Evolutionary conservation across 2,113 vertebrate genomes (phyloP), one percentile per base, ranked within the genome.

Genomic region (Mugil cephalus): DNA sequence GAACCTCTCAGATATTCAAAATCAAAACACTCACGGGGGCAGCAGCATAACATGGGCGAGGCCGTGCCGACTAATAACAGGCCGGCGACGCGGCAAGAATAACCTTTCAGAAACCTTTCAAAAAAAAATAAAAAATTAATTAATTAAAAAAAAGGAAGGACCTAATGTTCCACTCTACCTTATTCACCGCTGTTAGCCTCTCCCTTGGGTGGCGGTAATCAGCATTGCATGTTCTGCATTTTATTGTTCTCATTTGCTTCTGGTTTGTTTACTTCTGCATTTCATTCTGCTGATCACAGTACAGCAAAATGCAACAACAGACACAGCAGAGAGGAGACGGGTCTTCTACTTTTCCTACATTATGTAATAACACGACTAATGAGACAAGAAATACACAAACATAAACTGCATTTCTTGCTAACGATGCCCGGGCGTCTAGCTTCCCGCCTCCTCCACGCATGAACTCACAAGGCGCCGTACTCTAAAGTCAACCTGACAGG

Each of bases 51-150:
- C 79, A 79, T 36, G 79, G 85, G 73, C 9, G 54, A 81, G 86
- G 79, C 68, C 4, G 6, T 7, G 43, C 30, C 1, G 56, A 42
- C 43, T 87, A 84, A 87, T 79, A 48, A 82, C 80, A 84, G 67
- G 58, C 69, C 69, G 47, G 48, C 62, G 47, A 47, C 42, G 10
- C 34, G 9, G 59, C 67, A 17, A 59, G 53, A 80, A 76, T 42
- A 87, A 73, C 36, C 42, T 59, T 48, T 59, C n/a, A n/a, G 66
- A 78, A 55, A 34, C 21, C 17, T 53, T 50, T 75, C 36, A 10
- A 52, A 4, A 75, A 64, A 30, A 30, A n/a, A n/a, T n/a, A n/a
- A 30, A 30, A 30, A 2, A 30, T 30, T 30, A 30, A 30, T 3
- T 30, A 30, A 30, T 3, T 3, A 30, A 30, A 30, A 30, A 30